Evolutionary conservation across 2,888 invertebrate species (phyloP).

Genomic region (Lasius fuliginosus): DNA sequence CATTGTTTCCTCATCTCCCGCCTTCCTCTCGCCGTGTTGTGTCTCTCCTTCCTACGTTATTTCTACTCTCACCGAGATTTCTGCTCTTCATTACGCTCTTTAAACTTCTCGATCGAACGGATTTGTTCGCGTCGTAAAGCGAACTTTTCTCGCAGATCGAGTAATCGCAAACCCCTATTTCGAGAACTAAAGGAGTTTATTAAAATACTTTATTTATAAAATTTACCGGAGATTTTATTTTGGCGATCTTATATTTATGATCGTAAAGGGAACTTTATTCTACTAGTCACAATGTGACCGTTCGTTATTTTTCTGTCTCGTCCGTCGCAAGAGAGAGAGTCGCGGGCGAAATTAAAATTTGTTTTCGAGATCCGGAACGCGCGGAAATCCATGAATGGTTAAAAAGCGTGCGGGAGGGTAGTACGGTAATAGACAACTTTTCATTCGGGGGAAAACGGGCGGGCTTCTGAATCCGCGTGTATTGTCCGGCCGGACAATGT

Average conservation of each 20-base stretch:
- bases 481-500: constrained; percentile 71
- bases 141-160: background rate
- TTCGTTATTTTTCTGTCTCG: background rate
- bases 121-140: constrained; percentile 16
- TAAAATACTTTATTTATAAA: background rate
- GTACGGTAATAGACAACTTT: constrained; percentile 65
- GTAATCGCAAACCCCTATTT: background rate
- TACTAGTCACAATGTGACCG: constrained; percentile 4
- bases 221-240: background rate
- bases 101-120: constrained; percentile 25
- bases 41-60: constrained; percentile 19
- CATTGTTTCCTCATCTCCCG: constrained; percentile 49
- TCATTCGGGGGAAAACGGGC: constrained; percentile 64
- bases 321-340: background rate
- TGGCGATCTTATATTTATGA: background rate
- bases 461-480: constrained; percentile 59
- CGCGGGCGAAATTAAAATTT: constrained; percentile 49
- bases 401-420: constrained; percentile 56
- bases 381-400: constrained; percentile 54
- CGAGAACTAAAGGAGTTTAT: background rate
- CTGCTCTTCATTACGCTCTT: constrained; percentile 40
- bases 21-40: constrained; percentile 18
- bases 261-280: constrained; percentile 6
- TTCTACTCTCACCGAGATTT: constrained; percentile 16
- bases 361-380: constrained; percentile 18